These are phyloP conservation scores for Heliconius melpomene DNA, from an alignment of 1,140 invertebrate genomes.

Conservation along the genomic window DNA sequence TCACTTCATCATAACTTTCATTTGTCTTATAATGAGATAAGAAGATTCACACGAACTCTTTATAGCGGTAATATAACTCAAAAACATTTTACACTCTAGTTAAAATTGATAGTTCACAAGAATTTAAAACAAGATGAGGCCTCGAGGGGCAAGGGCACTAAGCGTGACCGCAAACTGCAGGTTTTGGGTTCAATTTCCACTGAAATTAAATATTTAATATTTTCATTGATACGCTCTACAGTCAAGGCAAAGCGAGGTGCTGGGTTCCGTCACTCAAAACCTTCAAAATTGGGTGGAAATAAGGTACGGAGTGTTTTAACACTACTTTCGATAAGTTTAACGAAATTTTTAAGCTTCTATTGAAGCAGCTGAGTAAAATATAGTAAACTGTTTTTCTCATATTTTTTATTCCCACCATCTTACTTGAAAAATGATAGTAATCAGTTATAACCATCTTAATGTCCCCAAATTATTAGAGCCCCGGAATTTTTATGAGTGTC, in stretches of 20 bases:
- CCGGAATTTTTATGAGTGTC: conserved; percentile 37
- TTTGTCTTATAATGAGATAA: conserved; percentile 53
- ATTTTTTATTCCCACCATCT: background rate
- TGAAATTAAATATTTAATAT: no score
- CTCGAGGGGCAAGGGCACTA: no score
- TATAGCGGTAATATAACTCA: conserved; percentile 8
- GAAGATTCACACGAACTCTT: conserved; percentile 45
- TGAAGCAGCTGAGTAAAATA: background rate
- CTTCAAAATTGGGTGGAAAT: no score
- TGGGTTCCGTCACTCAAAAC: no score
- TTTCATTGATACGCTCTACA: no score
- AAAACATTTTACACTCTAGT: background rate
- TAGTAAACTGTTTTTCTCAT: background rate
- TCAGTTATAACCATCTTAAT: conserved; percentile 12
- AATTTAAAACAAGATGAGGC: background rate
- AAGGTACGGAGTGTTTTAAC: no score
- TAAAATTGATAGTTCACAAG: background rate
- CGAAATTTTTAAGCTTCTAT: background rate
- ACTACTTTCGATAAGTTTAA: background rate
- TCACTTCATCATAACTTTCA: conserved; percentile 61
- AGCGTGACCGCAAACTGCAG: no score
- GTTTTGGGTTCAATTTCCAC: no score
- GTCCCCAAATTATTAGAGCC: conserved; percentile 31
- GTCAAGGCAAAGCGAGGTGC: no score
- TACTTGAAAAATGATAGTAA: background rate